phyloP scores from a whole-genome alignment of 2,888 invertebrate genomes.

The Drosophila dives region DNA sequence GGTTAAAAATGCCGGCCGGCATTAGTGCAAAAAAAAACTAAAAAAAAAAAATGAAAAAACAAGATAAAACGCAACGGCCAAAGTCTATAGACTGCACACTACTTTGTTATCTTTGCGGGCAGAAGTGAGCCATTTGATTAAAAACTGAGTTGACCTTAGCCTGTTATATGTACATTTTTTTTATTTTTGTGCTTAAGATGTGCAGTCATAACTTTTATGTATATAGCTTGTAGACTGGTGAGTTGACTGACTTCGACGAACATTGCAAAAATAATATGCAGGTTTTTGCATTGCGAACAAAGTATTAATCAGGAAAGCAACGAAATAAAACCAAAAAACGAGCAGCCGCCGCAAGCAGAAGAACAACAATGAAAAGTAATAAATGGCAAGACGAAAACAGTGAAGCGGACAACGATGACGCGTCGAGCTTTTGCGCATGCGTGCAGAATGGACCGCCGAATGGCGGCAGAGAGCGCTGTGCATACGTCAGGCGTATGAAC shows the following conservation, averaged over 20 bases:
- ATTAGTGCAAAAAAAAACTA: constrained; percentile 42
- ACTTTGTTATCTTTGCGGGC: not conserved
- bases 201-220: not conserved
- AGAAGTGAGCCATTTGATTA: not conserved
- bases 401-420: constrained; percentile 23
- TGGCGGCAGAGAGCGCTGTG: constrained; percentile 13
- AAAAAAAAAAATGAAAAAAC: constrained; percentile 3
- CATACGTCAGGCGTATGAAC: constrained; percentile 5
- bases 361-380: constrained; percentile 32
- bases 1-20: constrained; percentile 81
- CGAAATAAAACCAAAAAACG: constrained; percentile 44
- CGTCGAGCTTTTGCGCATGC: constrained; percentile 36
- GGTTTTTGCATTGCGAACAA: not conserved
- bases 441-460: constrained; percentile 42
- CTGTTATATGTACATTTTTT: not conserved
- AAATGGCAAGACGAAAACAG: constrained; percentile 24
- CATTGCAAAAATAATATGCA: not conserved
- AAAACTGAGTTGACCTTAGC: not conserved
- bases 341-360: constrained; percentile 22
- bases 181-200: not conserved
- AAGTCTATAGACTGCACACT: not conserved
- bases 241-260: not conserved
- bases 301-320: constrained; percentile 40
- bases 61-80: constrained; percentile 1
- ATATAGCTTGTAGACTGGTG: not conserved